phyloP scores from a whole-genome alignment of 2,888 invertebrate genomes.

The Hypsopygia costalis region DNA sequence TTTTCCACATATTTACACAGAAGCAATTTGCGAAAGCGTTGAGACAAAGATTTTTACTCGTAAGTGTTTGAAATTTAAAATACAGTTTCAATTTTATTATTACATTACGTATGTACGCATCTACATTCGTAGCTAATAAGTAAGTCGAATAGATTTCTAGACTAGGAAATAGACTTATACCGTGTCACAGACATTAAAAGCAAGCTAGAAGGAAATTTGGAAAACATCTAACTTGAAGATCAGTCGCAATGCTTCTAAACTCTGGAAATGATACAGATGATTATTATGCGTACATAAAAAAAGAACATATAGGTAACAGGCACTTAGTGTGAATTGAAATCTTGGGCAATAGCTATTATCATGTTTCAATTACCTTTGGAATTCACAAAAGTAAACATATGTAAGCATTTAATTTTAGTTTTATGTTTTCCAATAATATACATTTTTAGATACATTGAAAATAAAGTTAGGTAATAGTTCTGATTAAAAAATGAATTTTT shows the following conservation, averaged over 20 bases:
- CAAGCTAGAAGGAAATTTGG: slow-evolving; percentile 32
- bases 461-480: too few species aligned
- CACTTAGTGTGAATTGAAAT: slow-evolving; percentile 36
- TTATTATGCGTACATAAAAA: too few species aligned
- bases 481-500: too few species aligned
- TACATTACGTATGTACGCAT: not conserved
- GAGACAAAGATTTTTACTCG: slow-evolving; percentile 25
- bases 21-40: slow-evolving; percentile 50
- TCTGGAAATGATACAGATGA: not conserved
- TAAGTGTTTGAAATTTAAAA: slow-evolving; percentile 8
- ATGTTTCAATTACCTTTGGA: too few species aligned
- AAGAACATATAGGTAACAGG: slow-evolving; percentile 30
- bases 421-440: too few species aligned
- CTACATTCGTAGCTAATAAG: slow-evolving; percentile 1
- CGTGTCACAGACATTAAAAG: slow-evolving; percentile 29
- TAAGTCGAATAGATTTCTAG: slow-evolving; percentile 1
- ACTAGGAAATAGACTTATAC: not conserved
- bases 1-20: slow-evolving; percentile 46
- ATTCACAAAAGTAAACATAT: too few species aligned
- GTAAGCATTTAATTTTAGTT: too few species aligned
- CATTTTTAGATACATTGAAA: too few species aligned
- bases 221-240: slow-evolving; percentile 51
- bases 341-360: too few species aligned
- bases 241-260: slow-evolving; percentile 35
- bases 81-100: slow-evolving; percentile 3